Base-by-base conservation (phyloP, 2,888 invertebrate genomes). In the Neoscelio sp. region DNA sequence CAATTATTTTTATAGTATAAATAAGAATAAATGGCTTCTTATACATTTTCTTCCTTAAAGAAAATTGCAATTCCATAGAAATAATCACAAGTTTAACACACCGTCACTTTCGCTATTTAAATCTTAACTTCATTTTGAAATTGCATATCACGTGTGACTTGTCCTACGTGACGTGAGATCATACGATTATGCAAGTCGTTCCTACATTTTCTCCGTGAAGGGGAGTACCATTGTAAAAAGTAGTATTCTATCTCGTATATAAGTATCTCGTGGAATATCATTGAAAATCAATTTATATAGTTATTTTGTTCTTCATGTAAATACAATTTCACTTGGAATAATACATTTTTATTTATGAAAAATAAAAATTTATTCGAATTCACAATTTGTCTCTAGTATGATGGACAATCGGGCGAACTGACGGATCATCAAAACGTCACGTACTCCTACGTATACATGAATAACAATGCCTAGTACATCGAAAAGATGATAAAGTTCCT, bases 101-200 rank as follows among this genome's bases (percentile, higher is more conserved):
- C 35, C 35, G 35, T 35, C 12, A 35, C 12, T 13, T 12, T 10
- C 12, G 12, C 35, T 35, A 10, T 35, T 35, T 1, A 35, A 35
- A 35, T 10, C 35, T 35, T 1, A 35, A 35, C 35, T 35, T 35
- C 12, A 12, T 35, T 35, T 35, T 35, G 12, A 35, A 26, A 52
- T 65, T 67, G 33, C 54, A 30, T 28, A 54, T 67, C 65, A 67
- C 54, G 65, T 67, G 65, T 67, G 52, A 54, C 44, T 67, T 52
- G 8, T 42, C 18, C 48, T 67, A 67, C 65, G 54, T 67, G 65
- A 54, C 7, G 23, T 8, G 54, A 56, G 38, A 56, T 42, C 26
- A 12, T 46, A 56, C 46, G 54, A 56, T 67, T 67, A 46, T 46
- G 42, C 30, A 13, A 17, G 18, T 28, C 40, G 50, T 10, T n/a